Evolutionary conservation across 2,888 invertebrate species (phyloP).

Genomic region (Laothoe populi): DNA sequence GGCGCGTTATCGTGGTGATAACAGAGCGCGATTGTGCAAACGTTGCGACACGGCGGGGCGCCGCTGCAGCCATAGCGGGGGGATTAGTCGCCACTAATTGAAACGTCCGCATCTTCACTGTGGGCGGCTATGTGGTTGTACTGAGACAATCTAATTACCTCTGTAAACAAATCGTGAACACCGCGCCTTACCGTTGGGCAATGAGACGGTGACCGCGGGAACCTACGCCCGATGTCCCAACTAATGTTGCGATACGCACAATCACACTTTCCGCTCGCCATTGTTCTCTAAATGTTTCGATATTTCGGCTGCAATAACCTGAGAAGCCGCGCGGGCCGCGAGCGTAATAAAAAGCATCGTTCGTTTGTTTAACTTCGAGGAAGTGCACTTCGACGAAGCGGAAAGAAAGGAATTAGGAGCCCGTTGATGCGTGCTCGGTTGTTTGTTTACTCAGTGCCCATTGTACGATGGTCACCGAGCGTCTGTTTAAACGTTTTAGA

Average conservation of each 20-base stretch:
- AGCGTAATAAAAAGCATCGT: slow-evolving; percentile 37
- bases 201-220: slow-evolving; percentile 58
- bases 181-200: slow-evolving; percentile 51
- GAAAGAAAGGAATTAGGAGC: slow-evolving; percentile 66
- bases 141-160: slow-evolving; percentile 63
- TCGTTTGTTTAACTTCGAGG: slow-evolving; percentile 54
- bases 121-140: slow-evolving; percentile 58
- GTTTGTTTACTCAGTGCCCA: slow-evolving; percentile 56
- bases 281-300: slow-evolving; percentile 40
- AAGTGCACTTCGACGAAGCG: slow-evolving; percentile 61
- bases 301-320: slow-evolving; percentile 39
- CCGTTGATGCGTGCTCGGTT: slow-evolving; percentile 52
- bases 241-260: slow-evolving; percentile 45
- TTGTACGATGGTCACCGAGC: slow-evolving; percentile 38
- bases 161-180: slow-evolving; percentile 60
- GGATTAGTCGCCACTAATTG: slow-evolving; percentile 64
- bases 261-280: slow-evolving; percentile 32
- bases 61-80: slow-evolving; percentile 29
- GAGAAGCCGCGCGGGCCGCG: slow-evolving; percentile 27
- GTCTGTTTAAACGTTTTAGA: slow-evolving; percentile 31
- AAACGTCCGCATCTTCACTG: slow-evolving; percentile 60
- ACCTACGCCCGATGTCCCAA: slow-evolving; percentile 50
- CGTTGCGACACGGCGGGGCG: slow-evolving; percentile 49
- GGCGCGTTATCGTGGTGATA: slow-evolving; percentile 53
- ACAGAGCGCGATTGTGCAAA: slow-evolving; percentile 48